These are phyloP conservation scores for Brienomyrus brachyistius DNA, from an alignment of 2,113 vertebrate species.

Conservation along the genomic window DNA sequence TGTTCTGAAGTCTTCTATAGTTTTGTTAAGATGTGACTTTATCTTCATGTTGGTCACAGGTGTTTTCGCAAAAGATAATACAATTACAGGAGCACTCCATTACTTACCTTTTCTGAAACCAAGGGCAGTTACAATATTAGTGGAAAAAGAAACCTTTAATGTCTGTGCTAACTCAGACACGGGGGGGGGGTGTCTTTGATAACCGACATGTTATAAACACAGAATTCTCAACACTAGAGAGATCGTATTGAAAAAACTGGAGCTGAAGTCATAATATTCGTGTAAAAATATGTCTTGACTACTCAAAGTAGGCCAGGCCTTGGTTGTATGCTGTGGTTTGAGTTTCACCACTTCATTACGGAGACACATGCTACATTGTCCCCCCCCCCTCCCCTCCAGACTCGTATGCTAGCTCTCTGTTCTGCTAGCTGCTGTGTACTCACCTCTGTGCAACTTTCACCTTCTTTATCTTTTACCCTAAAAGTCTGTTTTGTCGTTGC, in stretches of 20 bases:
- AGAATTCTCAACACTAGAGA: background rate
- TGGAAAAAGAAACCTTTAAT: background rate
- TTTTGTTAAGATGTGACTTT: constrained; percentile 3
- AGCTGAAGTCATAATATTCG: background rate
- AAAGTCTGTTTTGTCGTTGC: background rate
- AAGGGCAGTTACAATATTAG: constrained; percentile 31
- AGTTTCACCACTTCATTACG: background rate
- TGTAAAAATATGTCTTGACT: background rate
- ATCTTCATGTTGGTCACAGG: background rate
- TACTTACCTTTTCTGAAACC: constrained; percentile 47
- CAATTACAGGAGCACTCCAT: constrained; percentile 44
- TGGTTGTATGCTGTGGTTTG: background rate
- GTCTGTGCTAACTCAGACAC: background rate
- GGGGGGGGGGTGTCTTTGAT: background rate
- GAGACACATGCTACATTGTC: background rate
- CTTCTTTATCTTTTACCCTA: background rate
- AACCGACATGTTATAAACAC: background rate
- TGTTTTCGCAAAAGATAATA: constrained; percentile 35
- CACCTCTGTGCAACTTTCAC: background rate
- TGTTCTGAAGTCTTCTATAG: constrained; percentile 26
- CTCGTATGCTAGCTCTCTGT: background rate
- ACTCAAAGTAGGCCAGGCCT: background rate
- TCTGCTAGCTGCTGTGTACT: background rate
- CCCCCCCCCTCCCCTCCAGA: background rate
- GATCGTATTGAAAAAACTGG: background rate